These are phyloP conservation scores for Spilarctia lutea DNA, from an alignment of 2,888 invertebrate genomes.

Conservation along the genomic window DNA sequence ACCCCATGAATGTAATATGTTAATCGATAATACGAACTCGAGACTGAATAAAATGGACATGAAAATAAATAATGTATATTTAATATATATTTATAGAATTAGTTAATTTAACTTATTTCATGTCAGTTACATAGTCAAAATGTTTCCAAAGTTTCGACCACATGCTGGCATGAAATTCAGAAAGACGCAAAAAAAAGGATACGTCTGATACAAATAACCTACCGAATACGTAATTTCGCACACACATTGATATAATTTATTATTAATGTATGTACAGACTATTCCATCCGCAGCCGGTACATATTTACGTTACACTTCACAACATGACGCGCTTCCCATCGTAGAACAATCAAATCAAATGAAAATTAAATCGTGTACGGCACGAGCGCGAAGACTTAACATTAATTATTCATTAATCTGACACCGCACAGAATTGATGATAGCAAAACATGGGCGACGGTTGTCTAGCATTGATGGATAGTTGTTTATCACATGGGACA, in stretches of 20 bases:
- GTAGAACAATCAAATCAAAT: conserved; percentile 63
- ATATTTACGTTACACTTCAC: conserved; percentile 59
- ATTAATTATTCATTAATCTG: conserved; percentile 71
- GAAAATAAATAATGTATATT: too few relatives aligned
- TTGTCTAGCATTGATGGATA: conserved; percentile 49
- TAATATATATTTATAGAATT: too few relatives aligned
- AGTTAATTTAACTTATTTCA: too few relatives aligned
- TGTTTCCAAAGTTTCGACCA: too few relatives aligned
- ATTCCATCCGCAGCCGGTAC: conserved; percentile 36
- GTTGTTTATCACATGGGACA: conserved; percentile 27
- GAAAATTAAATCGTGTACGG: conserved; percentile 71
- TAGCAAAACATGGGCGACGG: conserved; percentile 61
- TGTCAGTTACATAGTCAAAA: too few relatives aligned
- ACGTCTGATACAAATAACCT: background rate
- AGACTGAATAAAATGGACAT: too few relatives aligned
- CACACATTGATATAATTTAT: conserved; percentile 11
- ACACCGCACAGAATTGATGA: conserved; percentile 66
- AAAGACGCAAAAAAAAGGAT: background rate
- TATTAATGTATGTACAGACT: conserved; percentile 16
- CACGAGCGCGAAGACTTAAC: conserved; percentile 66
- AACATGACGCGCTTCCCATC: conserved; percentile 52
- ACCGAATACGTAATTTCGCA: background rate
- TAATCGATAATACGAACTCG: too few relatives aligned
- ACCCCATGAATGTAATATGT: too few relatives aligned
- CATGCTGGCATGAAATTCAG: too few relatives aligned